A percentile compares a stretch with the other conserved stretches of the same genome.
phyloP scores from a whole-genome alignment of 2,113 vertebrate genomes.

The Caretta caretta region DNA sequence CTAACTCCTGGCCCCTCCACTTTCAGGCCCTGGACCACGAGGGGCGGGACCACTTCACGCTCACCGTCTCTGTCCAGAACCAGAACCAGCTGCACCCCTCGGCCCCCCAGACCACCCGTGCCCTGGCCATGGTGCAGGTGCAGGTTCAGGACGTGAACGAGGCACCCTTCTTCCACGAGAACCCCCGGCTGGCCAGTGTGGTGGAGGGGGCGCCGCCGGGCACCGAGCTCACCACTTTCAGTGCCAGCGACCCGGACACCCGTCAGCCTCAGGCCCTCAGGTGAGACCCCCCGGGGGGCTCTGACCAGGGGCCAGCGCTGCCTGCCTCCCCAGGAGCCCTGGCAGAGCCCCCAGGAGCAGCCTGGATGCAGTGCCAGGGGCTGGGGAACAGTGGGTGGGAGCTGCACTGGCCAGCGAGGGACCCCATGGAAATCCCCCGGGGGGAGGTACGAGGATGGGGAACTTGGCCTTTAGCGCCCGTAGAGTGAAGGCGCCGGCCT shows the following conservation, averaged over 20 bases:
- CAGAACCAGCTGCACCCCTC: slow-evolving; percentile 78
- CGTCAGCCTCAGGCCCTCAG: slow-evolving; percentile 77
- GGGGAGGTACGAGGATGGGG: too few relatives aligned
- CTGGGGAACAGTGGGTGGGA: neutral
- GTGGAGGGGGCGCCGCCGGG: slow-evolving; percentile 85
- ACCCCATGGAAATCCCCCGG: too few relatives aligned
- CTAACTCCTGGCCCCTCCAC: fast-evolving
- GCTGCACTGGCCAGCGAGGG: neutral
- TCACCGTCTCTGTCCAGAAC: slow-evolving; percentile 87
- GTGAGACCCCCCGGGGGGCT: slow-evolving; percentile 50
- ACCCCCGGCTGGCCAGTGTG: slow-evolving; percentile 85
- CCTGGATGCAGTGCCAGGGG: neutral
- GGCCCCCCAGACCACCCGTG: slow-evolving; percentile 69
- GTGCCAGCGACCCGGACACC: slow-evolving; percentile 88
- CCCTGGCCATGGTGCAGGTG: slow-evolving; percentile 83
- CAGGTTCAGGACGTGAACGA: slow-evolving; percentile 89
- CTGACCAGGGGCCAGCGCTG: fast-evolving
- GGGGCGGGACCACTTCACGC: slow-evolving; percentile 66
- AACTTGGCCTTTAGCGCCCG: too few relatives aligned
- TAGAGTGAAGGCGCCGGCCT: too few relatives aligned
- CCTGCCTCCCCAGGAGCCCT: neutral
- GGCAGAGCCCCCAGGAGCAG: too few relatives aligned
- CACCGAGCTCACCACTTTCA: slow-evolving; percentile 82
- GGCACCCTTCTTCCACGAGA: slow-evolving; percentile 85
- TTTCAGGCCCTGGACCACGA: slow-evolving; percentile 92